Evolutionary conservation across 2,888 invertebrate genomes (phyloP).

Genomic region (Chalcosyrphus nemorum): DNA sequence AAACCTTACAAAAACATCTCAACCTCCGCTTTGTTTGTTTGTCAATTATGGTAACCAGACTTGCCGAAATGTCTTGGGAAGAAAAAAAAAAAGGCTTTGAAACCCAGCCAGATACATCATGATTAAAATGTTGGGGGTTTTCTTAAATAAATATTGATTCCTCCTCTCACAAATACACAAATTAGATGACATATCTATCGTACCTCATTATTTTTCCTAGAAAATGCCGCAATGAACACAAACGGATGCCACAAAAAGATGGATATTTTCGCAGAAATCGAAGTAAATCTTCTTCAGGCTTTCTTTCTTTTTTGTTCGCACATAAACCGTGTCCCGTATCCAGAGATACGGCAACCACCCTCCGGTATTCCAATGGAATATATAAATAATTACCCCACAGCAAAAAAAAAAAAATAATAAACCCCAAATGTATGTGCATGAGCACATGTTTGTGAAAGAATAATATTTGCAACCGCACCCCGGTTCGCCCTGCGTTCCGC

Average conservation of each 20-base stretch:
- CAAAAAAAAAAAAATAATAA: constrained; percentile 9
- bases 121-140: background rate
- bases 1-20: background rate
- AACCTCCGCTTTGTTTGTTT: background rate
- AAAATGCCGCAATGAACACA: background rate
- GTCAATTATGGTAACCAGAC: background rate
- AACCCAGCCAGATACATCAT: background rate
- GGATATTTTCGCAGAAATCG: background rate
- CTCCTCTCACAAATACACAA: constrained; percentile 4
- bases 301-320: background rate
- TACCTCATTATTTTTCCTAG: background rate
- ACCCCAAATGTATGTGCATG: constrained; percentile 13
- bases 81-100: constrained; percentile 5
- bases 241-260: background rate
- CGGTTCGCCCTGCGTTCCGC: background rate
- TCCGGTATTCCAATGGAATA: too few species aligned
- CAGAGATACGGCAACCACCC: too few species aligned
- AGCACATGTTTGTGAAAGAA: constrained; percentile 41
- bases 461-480: constrained; percentile 37
- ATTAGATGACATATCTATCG: background rate
- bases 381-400: constrained; percentile 46
- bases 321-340: background rate
- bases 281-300: background rate
- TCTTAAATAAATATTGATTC: constrained; percentile 16
- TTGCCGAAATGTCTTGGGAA: background rate